A percentile compares a stretch with the other conserved stretches of the same genome.
phyloP scores from a whole-genome alignment of 2,888 invertebrate genomes.

The Copidosoma aretas region DNA sequence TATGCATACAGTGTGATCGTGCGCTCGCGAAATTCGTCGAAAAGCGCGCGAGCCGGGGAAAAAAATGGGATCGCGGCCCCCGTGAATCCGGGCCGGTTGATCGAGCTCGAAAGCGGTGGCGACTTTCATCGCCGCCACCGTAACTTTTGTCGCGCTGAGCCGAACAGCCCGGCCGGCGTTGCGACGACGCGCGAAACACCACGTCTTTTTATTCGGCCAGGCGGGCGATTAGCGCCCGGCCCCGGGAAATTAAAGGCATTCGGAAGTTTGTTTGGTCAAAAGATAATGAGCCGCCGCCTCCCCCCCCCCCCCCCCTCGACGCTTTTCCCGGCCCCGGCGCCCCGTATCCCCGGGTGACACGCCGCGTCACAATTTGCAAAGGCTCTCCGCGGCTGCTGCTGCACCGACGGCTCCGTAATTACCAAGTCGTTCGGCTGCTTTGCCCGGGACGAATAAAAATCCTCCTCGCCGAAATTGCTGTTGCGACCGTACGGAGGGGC shows the following conservation, averaged over 20 bases:
- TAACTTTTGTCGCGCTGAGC: too few species aligned
- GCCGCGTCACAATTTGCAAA: not conserved
- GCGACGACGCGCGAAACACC: not conserved
- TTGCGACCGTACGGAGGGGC: too few species aligned
- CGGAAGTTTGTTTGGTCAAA: constrained; percentile 33
- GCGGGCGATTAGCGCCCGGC: constrained; percentile 5
- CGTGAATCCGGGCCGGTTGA: too few species aligned
- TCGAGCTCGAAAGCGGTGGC: too few species aligned
- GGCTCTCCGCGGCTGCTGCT: not conserved
- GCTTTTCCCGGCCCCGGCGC: not conserved
- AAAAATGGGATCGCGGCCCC: too few species aligned
- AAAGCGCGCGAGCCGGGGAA: too few species aligned
- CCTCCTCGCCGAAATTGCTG: too few species aligned
- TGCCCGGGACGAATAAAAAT: too few species aligned
- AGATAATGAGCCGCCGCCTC: constrained; percentile 27
- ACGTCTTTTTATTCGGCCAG: not conserved
- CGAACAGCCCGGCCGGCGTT: not conserved
- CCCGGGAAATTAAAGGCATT: constrained; percentile 26
- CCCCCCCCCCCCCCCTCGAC: too few species aligned
- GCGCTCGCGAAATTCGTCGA: too few species aligned
- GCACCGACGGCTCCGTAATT: not conserved
- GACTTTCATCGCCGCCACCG: too few species aligned
- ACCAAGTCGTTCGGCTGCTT: not conserved
- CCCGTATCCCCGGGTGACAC: not conserved
- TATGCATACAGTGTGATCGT: too few species aligned